Conservation (phyloP, 1,140 invertebrate genomes). For the Gonioctena quinquepunctata region DNA sequence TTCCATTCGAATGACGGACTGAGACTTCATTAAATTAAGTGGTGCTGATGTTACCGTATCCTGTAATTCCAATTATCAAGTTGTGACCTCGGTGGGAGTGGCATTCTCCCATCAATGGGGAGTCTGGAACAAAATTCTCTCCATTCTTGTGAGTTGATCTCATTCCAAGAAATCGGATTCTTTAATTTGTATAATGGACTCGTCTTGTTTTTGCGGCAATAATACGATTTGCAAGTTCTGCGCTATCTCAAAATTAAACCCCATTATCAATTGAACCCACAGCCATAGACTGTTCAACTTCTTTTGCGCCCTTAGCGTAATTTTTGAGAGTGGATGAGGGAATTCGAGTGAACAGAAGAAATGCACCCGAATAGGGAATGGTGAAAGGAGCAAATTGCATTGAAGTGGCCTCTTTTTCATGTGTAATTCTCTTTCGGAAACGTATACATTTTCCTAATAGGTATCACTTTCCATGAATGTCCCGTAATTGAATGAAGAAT, state of each 20-base stretch:
- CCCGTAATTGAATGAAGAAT: constrained; percentile 1
- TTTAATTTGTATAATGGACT: not conserved
- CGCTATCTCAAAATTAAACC: not conserved
- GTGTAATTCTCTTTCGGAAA: not conserved
- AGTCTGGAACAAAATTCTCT: not conserved
- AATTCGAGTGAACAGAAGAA: not conserved
- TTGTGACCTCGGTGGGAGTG: too few species aligned
- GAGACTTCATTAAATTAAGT: too few species aligned
- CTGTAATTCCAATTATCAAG: too few species aligned
- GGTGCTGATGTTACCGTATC: too few species aligned
- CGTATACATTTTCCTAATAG: constrained; percentile 7
- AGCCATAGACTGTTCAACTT: not conserved
- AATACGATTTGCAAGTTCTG: not conserved
- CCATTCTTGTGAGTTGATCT: not conserved
- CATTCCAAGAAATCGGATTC: not conserved
- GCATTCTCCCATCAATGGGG: too few species aligned
- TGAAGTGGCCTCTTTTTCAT: not conserved
- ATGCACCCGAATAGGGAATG: not conserved
- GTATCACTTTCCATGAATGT: constrained; percentile 6
- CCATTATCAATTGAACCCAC: not conserved
- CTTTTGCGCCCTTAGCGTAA: not conserved
- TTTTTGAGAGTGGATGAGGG: not conserved
- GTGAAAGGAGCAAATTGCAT: constrained; percentile 3
- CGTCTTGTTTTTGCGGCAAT: not conserved
- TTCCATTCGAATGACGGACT: too few species aligned